Evolutionary conservation across 2,888 invertebrate genomes (phyloP).

Genomic region (Biston betularia): DNA sequence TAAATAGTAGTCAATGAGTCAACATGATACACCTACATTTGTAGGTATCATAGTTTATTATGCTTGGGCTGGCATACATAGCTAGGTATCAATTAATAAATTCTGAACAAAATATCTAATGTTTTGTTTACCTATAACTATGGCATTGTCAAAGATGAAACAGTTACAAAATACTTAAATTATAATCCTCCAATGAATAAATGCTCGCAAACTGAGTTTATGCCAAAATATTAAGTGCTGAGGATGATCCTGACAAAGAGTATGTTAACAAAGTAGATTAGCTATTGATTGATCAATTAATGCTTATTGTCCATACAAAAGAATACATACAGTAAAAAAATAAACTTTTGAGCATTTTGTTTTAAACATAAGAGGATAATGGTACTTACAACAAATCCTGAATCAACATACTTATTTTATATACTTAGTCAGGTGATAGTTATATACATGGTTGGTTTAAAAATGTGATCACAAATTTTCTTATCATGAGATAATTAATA

Average conservation of each 20-base stretch:
- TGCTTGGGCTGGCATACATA: background rate
- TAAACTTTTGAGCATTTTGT: no score
- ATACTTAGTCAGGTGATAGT: slow-evolving; percentile 8
- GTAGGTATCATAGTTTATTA: background rate
- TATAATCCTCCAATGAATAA: no score
- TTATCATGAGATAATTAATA: background rate
- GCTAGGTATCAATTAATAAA: slow-evolving; percentile 10
- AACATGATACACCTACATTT: background rate
- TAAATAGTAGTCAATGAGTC: slow-evolving; percentile 11
- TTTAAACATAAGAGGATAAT: background rate
- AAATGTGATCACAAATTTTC: slow-evolving; percentile 34
- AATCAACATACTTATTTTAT: slow-evolving; percentile 4
- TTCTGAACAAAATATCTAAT: slow-evolving; percentile 15
- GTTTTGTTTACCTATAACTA: slow-evolving; percentile 14
- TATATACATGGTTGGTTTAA: slow-evolving; percentile 27
- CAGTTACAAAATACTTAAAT: background rate
- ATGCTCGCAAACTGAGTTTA: no score
- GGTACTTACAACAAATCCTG: slow-evolving; percentile 2
- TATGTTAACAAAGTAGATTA: no score
- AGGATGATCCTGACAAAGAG: no score
- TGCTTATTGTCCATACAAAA: no score
- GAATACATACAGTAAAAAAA: no score
- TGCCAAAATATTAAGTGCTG: no score
- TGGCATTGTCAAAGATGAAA: slow-evolving; percentile 19
- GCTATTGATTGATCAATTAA: no score